phyloP scores from a whole-genome alignment of 2,888 invertebrate species.

The Eupeodes luniger region DNA sequence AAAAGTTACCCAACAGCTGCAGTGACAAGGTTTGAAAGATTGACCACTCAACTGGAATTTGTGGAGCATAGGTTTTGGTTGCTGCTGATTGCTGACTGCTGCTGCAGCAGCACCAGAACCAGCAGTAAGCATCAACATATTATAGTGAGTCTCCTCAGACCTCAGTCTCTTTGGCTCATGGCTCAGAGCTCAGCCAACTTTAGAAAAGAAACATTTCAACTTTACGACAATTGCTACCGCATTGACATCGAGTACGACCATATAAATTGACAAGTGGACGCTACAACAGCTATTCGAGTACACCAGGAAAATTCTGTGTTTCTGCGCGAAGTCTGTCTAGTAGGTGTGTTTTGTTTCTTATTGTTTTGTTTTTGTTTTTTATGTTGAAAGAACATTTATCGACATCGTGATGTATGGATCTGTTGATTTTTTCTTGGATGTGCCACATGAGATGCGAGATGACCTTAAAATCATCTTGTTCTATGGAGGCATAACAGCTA shows the following conservation, averaged over 20 bases:
- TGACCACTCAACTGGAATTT: slow-evolving; percentile 75
- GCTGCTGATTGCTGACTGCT: slow-evolving; percentile 3
- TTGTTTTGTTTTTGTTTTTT: not conserved
- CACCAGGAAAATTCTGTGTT: slow-evolving; percentile 33
- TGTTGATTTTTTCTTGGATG: slow-evolving; percentile 8
- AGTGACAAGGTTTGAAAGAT: slow-evolving; percentile 74
- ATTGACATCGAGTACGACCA: slow-evolving; percentile 69
- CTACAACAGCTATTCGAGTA: slow-evolving; percentile 6
- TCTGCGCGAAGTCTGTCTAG: slow-evolving; percentile 31
- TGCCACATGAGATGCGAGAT: slow-evolving; percentile 12
- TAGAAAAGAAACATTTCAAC: slow-evolving; percentile 56
- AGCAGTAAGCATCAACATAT: too few species aligned
- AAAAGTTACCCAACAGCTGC: slow-evolving; percentile 68
- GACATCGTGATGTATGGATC: slow-evolving; percentile 42
- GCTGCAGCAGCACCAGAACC: not conserved
- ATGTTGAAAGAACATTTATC: slow-evolving; percentile 23
- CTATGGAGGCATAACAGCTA: slow-evolving; percentile 10
- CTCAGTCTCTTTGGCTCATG: not conserved
- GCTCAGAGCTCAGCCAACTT: slow-evolving; percentile 7
- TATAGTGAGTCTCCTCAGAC: not conserved
- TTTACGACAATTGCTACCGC: slow-evolving; percentile 71
- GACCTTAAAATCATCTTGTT: slow-evolving; percentile 26
- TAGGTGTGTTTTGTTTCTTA: slow-evolving; percentile 43
- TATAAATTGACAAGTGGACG: slow-evolving; percentile 69
- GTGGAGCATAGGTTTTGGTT: slow-evolving; percentile 59